phyloP scores from a whole-genome alignment of 2,888 invertebrate genomes.

The Cosmia trapezina region DNA sequence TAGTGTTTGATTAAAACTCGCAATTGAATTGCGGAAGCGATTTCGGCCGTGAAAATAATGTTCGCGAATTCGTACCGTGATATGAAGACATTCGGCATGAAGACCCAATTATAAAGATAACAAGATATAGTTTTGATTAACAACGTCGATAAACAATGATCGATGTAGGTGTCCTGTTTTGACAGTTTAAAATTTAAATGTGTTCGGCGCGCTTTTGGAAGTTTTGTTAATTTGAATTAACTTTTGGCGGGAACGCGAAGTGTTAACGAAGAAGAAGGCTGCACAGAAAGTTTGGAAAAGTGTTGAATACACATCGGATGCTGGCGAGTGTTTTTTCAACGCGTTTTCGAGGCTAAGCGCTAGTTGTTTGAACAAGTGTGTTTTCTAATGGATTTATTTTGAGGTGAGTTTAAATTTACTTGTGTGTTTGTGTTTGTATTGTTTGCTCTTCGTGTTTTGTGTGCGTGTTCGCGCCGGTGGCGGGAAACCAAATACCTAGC shows the following conservation, averaged over 20 bases:
- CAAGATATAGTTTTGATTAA: conserved; percentile 73
- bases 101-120: conserved; percentile 75
- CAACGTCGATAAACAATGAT: conserved; percentile 65
- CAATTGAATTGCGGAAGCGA: conserved; percentile 83
- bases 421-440: conserved; percentile 90
- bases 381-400: conserved; percentile 91
- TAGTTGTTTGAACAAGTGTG: conserved; percentile 91
- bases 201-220: conserved; percentile 65
- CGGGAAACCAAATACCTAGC: conserved; percentile 90
- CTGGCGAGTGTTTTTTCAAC: conserved; percentile 89
- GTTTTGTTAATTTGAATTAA: conserved; percentile 71
- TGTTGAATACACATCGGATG: conserved; percentile 87
- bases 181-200: conserved; percentile 68
- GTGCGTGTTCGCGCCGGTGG: conserved; percentile 89
- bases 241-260: conserved; percentile 82
- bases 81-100: conserved; percentile 73
- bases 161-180: conserved; percentile 61
- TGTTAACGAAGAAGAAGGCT: conserved; percentile 80
- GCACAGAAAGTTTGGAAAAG: conserved; percentile 89
- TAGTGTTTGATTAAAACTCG: conserved; percentile 82
- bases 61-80: conserved; percentile 74
- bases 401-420: conserved; percentile 91
- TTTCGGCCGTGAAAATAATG: conserved; percentile 76
- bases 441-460: conserved; percentile 89
- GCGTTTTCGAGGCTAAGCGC: conserved; percentile 91